A percentile compares a stretch with the other conserved stretches of the same genome.
Evolutionary conservation across 2,797 vertebrate species (phyloP).

Genomic region (Dendrocincla fuliginosa): DNA sequence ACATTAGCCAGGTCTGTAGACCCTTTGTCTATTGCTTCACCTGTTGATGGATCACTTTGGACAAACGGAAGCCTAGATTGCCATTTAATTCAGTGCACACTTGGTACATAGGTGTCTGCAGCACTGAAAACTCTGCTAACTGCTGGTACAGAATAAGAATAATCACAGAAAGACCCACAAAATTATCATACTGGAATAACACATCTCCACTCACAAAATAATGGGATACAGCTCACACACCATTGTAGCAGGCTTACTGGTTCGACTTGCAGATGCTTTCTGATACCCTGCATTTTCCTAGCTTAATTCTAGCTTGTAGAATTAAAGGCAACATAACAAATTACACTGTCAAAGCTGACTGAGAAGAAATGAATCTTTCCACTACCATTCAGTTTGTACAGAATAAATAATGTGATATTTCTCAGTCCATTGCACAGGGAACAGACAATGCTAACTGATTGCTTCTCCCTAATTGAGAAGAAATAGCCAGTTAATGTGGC

Average conservation of each 20-base stretch:
- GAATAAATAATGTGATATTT: constrained; percentile 52
- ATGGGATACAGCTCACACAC: fast-evolving
- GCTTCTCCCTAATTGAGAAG: constrained; percentile 26
- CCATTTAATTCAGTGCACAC: not conserved
- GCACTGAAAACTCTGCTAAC: not conserved
- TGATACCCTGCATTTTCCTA: not conserved
- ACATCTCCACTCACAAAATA: not conserved
- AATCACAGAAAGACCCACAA: not conserved
- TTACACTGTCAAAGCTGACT: constrained; percentile 36
- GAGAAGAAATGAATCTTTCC: constrained; percentile 49
- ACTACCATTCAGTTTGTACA: not conserved
- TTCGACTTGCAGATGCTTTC: not conserved
- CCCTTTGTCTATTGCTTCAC: not conserved
- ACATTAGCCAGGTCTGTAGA: not conserved
- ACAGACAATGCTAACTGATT: constrained; percentile 25
- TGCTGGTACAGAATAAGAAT: not conserved
- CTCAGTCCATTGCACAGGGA: constrained; percentile 4
- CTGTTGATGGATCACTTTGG: not conserved
- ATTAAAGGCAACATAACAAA: not conserved
- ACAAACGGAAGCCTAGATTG: not conserved
- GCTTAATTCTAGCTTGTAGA: not conserved
- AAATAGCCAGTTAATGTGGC: not conserved
- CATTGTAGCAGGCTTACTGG: not conserved
- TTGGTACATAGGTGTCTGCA: not conserved
- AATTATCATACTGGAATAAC: not conserved